Evolutionary conservation across 2,797 vertebrate genomes (phyloP), one percentile per base, ranked within the genome.

Genomic region (Myotis findleyi): DNA sequence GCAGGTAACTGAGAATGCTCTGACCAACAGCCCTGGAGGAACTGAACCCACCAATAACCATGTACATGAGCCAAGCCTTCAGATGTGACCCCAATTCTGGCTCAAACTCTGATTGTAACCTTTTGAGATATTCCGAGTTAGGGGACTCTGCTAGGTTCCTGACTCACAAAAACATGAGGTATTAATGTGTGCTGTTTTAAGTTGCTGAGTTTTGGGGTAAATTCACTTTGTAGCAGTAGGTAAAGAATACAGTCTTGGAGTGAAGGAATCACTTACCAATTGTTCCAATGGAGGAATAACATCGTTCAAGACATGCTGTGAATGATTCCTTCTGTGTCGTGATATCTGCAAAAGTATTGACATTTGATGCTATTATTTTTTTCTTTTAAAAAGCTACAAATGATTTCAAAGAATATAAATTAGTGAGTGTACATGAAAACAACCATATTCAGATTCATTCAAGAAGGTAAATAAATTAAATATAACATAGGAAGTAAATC

Each of bases 261-360:
- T 2, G 73, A 91, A 97, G 53, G 51, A 72, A 92, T 81, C 44
- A 21, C 98, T 98, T 97, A 99, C 99, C 68, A 95, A 71, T 96
- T 98, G 94, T 55, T 99, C 98, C 94, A 98, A 88, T 23, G 98
- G 96, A 25, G 95, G 97, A 88, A 98, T 95, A 95, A 98, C 96
- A 68, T 98, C 98, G 95, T 98, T 96, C 92, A 98, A 72, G 89
- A 98, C 98, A 89, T 99, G 98, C 11, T 99, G 98, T 66, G 99
- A 99, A 95, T 98, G 98, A 96, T 99, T 99, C 73, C 99, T 98
- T 97, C 98, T 98, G 33, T 99, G 99, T 33, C 98, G 98, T 81
- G 98, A 98, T 97, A 98, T 95, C 98, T 99, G 69, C 51, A 96
- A 98, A 97, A 84, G 75, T 0, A 89, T 41, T 96, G 30, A 92